Base-by-base conservation (phyloP, 2,797 vertebrate species). In the Melopsittacus undulatus region DNA sequence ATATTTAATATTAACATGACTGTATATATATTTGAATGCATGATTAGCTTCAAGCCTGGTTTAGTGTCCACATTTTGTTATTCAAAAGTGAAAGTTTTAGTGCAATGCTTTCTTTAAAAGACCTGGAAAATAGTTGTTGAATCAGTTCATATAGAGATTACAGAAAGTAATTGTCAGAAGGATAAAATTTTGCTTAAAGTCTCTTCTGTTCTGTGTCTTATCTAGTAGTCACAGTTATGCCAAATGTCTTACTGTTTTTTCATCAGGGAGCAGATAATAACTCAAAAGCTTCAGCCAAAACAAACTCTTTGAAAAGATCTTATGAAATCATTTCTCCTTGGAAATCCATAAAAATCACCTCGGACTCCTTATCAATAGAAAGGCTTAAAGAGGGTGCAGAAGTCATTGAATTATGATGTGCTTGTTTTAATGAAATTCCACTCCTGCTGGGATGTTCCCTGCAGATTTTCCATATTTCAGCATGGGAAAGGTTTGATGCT, bases 381-480 rank as follows among this genome's bases (percentile, higher is more conserved):
- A 95, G 95, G 97, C 97, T 98, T 97, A 97, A 97, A 97, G 95
- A 90, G 98, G 97, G 98, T 98, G 97, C 95, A 98, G 98, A 98
- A 98, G 98, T 98, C 84, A 5, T 92, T 98, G 98, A 99, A 98
- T 98, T 98, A 98, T 97, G 98, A 98, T 98, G 98, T 98, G 97
- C 98, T 97, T 84, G 74, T 98, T 98, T 97, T 98, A 98, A 98
- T 98, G 98, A 98, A 98, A 98, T 98, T 98, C 98, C 98, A 98
- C 97, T 98, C 98, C 98, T 97, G 98, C 98, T 98, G 98, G 98
- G 98, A 98, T 95, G 96, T 97, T 98, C 98, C 98, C 98, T 98
- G 97, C 97, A 98, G 97, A 98, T 98, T 98, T 99, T 98, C 98
- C 98, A 98, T 99, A 98, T 98, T 98, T 98, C 98, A 97, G 98